Evolutionary conservation across 2,888 invertebrate species (phyloP), one percentile per base, ranked within the genome.

Genomic region (Boloria selene): DNA sequence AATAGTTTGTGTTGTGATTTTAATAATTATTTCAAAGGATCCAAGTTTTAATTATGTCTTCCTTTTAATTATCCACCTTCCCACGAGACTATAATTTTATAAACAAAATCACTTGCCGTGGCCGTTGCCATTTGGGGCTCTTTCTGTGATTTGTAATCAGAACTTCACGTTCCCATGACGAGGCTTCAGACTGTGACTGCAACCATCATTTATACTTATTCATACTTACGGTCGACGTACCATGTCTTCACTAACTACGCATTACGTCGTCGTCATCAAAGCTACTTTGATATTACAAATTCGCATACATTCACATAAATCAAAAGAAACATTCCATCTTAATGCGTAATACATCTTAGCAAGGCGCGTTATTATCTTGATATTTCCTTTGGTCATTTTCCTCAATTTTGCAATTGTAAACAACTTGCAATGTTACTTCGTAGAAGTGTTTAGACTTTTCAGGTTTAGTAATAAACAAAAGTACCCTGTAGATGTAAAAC

Each of bases 151-250:
- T 75, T 80, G 75, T 82, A 82, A 82, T 81, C 80, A 82, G 76
- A 77, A 79, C 77, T 77, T 74, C 79, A 79, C 75, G 74, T 89
- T 90, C 90, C 90, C 90, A 89, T 89, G 88, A 87, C 88, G 86
- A 75, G 53, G 77, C 80, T 81, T 82, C 87, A 81, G 81, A 87
- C 83, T 88, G 87, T 75, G 73, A 75, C 74, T 72, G 38, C 55
- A 18, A 60, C 45, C 64, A 64, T 68, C 60, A 68, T 67, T 67
- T 67, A 58, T 68, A 67, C 64, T 68, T 68, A 70, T 59, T 58
- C 65, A 68, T 65, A 68, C 63, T 61, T 65, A 68, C 61, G 61
- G 53, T 66, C 70, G 68, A 76, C 75, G 81, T 73, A 71, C 69
- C 71, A 51, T 65, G 69, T 77, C 80, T 77, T 53, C 63, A 53